These are phyloP conservation scores for Paedocypris sp. DNA, from an alignment of 2,113 vertebrate species.

Conservation along the genomic window DNA sequence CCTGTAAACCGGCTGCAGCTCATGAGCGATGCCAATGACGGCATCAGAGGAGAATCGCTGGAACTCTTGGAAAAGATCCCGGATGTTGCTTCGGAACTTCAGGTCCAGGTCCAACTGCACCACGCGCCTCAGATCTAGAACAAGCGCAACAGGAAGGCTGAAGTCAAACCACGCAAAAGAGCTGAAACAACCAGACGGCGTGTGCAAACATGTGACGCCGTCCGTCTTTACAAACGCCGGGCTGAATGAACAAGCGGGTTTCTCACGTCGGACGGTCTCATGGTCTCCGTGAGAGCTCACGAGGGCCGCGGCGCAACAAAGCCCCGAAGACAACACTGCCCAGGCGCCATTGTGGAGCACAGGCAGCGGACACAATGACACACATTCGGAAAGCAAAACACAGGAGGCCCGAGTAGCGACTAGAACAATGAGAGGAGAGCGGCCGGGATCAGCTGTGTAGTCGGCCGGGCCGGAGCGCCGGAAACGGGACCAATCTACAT, in stretches of 20 bases:
- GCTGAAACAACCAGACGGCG: neutral
- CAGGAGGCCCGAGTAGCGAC: conserved; percentile 7
- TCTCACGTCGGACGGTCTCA: neutral
- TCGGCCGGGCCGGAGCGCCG: conserved; percentile 13
- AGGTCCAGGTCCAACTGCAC: conserved; percentile 92
- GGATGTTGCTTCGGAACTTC: conserved; percentile 83
- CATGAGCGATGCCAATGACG: conserved; percentile 79
- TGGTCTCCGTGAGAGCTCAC: neutral
- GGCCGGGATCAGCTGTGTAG: neutral
- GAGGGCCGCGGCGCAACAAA: conserved; percentile 15
- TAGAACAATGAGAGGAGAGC: conserved; percentile 29
- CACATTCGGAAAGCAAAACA: conserved; percentile 11
- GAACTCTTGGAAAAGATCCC: conserved; percentile 87
- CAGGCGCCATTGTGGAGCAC: neutral
- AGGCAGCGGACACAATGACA: conserved; percentile 1
- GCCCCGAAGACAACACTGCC: conserved; percentile 8
- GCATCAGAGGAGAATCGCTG: conserved; percentile 70
- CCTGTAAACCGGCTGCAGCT: conserved; percentile 99
- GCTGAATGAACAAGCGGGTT: too few relatives aligned
- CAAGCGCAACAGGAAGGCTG: conserved; percentile 19
- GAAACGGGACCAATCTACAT: conserved; percentile 33
- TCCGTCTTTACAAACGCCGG: too few relatives aligned
- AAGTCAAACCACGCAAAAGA: neutral
- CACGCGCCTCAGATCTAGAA: conserved; percentile 71
- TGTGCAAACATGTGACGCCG: too few relatives aligned